These are phyloP conservation scores for Xenopus laevis DNA, from an alignment of 2,113 vertebrate species.

Conservation along the genomic window DNA sequence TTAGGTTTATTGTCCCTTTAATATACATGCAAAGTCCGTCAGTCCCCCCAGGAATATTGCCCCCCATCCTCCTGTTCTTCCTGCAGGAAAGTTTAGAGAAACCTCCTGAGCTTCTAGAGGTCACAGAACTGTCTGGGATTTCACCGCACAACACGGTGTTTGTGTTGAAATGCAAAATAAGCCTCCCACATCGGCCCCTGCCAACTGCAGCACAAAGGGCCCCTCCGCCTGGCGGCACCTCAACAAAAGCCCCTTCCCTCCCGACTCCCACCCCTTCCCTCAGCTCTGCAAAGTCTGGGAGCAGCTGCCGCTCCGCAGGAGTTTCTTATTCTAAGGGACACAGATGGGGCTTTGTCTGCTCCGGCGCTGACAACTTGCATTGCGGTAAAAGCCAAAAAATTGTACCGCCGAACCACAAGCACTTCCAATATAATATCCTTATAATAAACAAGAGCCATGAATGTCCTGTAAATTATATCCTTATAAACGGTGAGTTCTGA, in stretches of 20 bases:
- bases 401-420: not conserved
- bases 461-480: too few species aligned
- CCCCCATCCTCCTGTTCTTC: not conserved
- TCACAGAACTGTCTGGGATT: not conserved
- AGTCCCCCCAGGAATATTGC: too few species aligned
- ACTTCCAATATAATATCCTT: too few species aligned
- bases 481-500: too few species aligned
- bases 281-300: not conserved
- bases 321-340: constrained; percentile 32
- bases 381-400: not conserved
- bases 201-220: not conserved
- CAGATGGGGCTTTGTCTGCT: constrained; percentile 52
- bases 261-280: not conserved
- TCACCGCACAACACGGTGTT: not conserved
- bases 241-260: constrained; percentile 44
- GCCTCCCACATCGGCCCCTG: too few species aligned
- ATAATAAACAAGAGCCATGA: too few species aligned
- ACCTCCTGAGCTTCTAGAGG: not conserved
- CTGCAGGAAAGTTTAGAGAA: not conserved
- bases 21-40: too few species aligned
- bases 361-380: not conserved
- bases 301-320: constrained; percentile 13
- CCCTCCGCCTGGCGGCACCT: constrained; percentile 48
- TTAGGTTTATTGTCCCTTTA: not conserved
- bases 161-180: constrained; percentile 10